Evolutionary conservation across 2,797 vertebrate genomes (phyloP).

Genomic region (Carduelis carduelis): DNA sequence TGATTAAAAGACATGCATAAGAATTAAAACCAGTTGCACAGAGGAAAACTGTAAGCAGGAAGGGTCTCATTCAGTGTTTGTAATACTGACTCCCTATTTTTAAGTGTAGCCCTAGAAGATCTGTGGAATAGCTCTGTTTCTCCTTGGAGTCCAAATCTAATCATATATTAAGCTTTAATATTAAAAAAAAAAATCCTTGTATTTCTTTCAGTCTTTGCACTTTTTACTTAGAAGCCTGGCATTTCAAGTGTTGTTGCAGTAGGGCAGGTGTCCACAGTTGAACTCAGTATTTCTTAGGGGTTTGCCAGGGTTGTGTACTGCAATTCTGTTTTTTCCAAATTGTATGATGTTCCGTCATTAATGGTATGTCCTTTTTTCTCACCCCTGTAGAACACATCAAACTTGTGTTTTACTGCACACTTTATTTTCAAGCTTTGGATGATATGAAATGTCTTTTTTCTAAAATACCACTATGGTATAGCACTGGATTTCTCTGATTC

Average conservation of each 20-base stretch:
- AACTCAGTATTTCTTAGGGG: neutral
- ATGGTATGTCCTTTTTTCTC: neutral
- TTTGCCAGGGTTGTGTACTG: neutral
- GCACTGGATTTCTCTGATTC: neutral
- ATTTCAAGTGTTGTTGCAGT: neutral
- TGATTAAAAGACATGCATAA: neutral
- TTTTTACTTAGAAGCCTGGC: neutral
- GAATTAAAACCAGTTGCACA: neutral
- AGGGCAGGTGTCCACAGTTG: neutral
- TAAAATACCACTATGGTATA: neutral
- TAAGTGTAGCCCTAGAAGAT: neutral
- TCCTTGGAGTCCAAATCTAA: neutral
- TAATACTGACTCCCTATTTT: neutral
- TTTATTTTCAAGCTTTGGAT: neutral
- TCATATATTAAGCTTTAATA: neutral
- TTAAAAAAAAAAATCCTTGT: neutral
- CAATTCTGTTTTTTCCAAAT: neutral
- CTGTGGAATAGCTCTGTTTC: neutral
- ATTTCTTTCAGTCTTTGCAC: neutral
- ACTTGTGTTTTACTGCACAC: rapidly evolving
- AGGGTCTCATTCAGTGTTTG: neutral
- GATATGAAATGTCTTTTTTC: neutral
- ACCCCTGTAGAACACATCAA: neutral
- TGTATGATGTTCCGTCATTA: neutral
- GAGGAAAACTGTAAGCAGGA: neutral